Evolutionary conservation across 2,797 vertebrate genomes (phyloP).

Genomic region (Taenioides sp.): DNA sequence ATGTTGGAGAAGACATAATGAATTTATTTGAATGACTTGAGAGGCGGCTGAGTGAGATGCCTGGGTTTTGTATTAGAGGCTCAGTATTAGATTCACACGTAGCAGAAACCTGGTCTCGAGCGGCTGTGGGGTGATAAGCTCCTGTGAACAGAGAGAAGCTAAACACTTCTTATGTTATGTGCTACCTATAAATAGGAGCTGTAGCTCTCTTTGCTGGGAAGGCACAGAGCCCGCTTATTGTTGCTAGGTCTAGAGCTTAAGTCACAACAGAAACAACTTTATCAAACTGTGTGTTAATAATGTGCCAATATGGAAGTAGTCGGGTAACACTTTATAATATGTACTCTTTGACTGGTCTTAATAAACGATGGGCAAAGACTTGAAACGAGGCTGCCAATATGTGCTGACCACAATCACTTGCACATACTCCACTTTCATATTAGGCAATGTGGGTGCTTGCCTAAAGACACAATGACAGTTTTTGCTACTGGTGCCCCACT

Average conservation of each 20-base stretch:
- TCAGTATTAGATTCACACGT: neutral
- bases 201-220: constrained; percentile 6
- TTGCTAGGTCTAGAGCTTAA: neutral
- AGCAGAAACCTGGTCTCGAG: neutral
- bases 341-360: too few species aligned
- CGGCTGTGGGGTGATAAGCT: constrained; percentile 1
- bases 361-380: too few species aligned
- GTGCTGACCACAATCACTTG: too few species aligned
- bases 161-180: constrained; percentile 12
- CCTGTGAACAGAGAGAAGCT: constrained; percentile 5
- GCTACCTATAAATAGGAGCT: constrained; percentile 11
- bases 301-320: constrained; percentile 6
- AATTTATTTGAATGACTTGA: neutral
- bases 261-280: too few species aligned
- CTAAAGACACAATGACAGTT: too few species aligned
- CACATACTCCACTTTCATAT: too few species aligned
- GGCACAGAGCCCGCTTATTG: neutral
- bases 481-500: too few species aligned
- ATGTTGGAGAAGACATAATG: neutral
- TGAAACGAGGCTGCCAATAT: too few species aligned
- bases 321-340: too few species aligned
- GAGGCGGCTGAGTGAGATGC: neutral
- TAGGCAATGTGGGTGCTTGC: too few species aligned
- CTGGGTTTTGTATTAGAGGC: neutral
- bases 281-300: neutral